Conservation (phyloP, 2,888 invertebrate genomes). For the Perizoma flavofasciatum region DNA sequence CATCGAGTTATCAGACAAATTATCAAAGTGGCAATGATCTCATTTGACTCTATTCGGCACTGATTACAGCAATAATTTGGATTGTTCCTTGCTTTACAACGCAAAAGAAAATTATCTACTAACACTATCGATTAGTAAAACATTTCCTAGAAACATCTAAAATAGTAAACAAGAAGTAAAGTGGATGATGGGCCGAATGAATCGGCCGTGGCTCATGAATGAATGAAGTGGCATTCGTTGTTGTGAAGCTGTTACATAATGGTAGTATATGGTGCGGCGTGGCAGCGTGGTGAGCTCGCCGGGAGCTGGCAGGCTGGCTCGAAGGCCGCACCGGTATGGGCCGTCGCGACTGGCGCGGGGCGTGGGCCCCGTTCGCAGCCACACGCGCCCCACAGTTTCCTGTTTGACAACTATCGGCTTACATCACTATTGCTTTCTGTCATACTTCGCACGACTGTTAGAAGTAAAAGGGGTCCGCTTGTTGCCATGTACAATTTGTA, state of each 20-base stretch:
- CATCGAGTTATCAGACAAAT: constrained; percentile 55
- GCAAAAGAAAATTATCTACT: constrained; percentile 71
- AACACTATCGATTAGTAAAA: constrained; percentile 57
- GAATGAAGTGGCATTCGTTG: constrained; percentile 75
- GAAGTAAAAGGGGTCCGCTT: constrained; percentile 76
- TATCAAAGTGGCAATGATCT: constrained; percentile 76
- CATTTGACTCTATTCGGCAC: constrained; percentile 61
- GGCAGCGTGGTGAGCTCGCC: constrained; percentile 30
- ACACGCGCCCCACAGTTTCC: constrained; percentile 80
- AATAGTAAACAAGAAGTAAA: constrained; percentile 49
- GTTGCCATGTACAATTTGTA: constrained; percentile 72
- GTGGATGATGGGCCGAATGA: constrained; percentile 33
- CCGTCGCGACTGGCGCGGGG: constrained; percentile 69
- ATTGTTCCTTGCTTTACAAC: constrained; percentile 67
- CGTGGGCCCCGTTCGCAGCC: constrained; percentile 67
- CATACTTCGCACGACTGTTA: constrained; percentile 75
- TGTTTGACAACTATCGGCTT: constrained; percentile 83
- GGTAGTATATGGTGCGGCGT: constrained; percentile 55
- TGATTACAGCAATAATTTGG: constrained; percentile 64
- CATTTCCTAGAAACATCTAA: constrained; percentile 15
- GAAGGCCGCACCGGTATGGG: constrained; percentile 39
- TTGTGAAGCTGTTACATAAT: constrained; percentile 70
- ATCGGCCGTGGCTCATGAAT: constrained; percentile 70
- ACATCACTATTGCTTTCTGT: constrained; percentile 83
- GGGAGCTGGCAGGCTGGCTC: constrained; percentile 19